A percentile compares a stretch with the other conserved stretches of the same genome.
These are phyloP conservation scores for Hylomyscus alleni DNA, from an alignment of 2,797 vertebrate genomes.

Conservation along the genomic window DNA sequence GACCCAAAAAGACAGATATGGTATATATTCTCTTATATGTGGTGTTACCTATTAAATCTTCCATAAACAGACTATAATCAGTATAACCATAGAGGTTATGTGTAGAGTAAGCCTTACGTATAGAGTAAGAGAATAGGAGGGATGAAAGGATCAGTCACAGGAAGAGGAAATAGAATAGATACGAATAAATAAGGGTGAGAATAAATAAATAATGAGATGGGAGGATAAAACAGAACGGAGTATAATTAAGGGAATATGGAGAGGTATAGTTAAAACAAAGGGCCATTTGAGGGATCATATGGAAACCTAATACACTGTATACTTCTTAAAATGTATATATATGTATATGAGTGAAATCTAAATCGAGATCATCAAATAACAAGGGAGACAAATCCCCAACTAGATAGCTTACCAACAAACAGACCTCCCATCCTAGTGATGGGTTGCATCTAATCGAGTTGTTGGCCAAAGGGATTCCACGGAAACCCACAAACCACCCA, in stretches of 20 bases:
- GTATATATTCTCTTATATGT: not conserved
- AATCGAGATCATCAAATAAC: not conserved
- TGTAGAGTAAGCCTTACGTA: not conserved
- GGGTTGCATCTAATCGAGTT: not conserved
- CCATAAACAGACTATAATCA: not conserved
- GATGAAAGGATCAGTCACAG: not conserved
- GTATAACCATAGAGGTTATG: not conserved
- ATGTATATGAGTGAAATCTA: not conserved
- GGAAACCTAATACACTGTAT: not conserved
- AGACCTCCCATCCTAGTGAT: not conserved
- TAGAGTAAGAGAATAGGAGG: not conserved
- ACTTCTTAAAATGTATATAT: not conserved
- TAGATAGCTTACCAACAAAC: not conserved
- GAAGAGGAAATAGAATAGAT: not conserved
- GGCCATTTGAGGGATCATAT: not conserved
- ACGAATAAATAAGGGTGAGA: not conserved
- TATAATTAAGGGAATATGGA: not conserved
- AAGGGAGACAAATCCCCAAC: not conserved
- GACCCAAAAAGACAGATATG: not conserved
- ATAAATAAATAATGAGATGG: not conserved
- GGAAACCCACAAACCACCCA: not conserved
- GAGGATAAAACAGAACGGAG: not conserved
- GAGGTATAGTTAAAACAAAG: not conserved
- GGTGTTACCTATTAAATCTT: not conserved
- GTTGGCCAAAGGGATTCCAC: not conserved